These are phyloP conservation scores for Abramis brama DNA, from an alignment of 2,113 vertebrate species.

Conservation along the genomic window DNA sequence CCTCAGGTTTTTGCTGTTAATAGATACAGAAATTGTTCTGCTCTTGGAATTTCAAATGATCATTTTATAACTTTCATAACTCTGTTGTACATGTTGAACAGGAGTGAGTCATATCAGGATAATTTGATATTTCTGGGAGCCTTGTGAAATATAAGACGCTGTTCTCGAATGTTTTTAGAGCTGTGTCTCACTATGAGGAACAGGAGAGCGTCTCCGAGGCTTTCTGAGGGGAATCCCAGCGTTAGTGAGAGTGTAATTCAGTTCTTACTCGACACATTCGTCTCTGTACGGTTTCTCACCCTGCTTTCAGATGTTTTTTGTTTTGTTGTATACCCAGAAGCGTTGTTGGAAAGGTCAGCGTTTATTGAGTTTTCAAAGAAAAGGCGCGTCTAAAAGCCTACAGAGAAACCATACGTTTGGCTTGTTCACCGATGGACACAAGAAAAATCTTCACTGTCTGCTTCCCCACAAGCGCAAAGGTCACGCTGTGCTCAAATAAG, in stretches of 20 bases:
- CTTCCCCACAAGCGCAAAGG: conserved; percentile 52
- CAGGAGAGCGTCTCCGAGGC: background rate
- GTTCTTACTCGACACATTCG: background rate
- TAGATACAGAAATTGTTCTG: background rate
- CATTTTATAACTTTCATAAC: background rate
- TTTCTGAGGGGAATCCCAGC: background rate
- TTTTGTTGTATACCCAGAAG: conserved; percentile 59
- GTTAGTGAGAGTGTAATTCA: background rate
- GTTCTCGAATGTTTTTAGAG: background rate
- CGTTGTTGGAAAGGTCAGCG: conserved; percentile 68
- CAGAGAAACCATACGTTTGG: conserved; percentile 30
- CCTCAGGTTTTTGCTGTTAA: background rate
- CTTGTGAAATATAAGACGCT: background rate
- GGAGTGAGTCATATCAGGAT: background rate
- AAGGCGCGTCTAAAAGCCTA: conserved; percentile 44
- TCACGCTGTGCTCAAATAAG: conserved; percentile 42
- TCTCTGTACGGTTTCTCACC: conserved; percentile 34
- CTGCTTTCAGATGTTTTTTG: conserved; percentile 51
- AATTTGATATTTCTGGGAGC: background rate
- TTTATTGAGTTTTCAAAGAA: conserved; percentile 58
- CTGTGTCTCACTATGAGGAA: background rate
- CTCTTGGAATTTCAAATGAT: background rate
- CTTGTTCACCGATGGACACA: background rate
- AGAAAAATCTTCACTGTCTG: conserved; percentile 38
- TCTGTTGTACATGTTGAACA: background rate